A percentile compares a stretch with the other conserved stretches of the same genome.
These are phyloP conservation scores for Drosophila nigromelanica DNA, from an alignment of 1,140 invertebrate species.

Conservation along the genomic window DNA sequence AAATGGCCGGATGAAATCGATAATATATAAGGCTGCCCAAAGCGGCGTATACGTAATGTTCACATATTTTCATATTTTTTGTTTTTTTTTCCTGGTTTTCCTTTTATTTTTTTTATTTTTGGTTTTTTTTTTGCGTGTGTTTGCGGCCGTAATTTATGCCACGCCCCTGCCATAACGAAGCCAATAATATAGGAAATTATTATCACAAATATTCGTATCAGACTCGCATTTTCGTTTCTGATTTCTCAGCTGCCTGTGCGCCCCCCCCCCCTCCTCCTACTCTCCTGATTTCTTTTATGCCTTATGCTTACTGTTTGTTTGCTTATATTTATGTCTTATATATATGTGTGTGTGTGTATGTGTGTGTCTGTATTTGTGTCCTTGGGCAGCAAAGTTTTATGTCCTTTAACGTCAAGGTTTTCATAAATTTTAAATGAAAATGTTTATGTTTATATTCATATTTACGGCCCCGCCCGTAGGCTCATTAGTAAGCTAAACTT, in stretches of 20 bases:
- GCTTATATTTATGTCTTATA: conserved; percentile 36
- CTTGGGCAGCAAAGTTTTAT: conserved; percentile 44
- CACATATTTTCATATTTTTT: conserved; percentile 35
- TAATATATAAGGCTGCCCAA: conserved; percentile 40
- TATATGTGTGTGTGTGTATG: background rate
- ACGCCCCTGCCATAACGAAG: conserved; percentile 72
- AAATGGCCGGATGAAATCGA: conserved; percentile 56
- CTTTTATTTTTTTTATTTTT: background rate
- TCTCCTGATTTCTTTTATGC: background rate
- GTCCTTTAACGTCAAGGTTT: conserved; percentile 48
- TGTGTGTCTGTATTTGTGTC: conserved; percentile 21
- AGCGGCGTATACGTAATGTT: conserved; percentile 47
- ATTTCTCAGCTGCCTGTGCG: conserved; percentile 39
- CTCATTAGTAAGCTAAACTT: conserved; percentile 51
- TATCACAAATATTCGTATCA: conserved; percentile 64
- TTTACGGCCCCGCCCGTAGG: conserved; percentile 38
- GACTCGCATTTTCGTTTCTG: conserved; percentile 58
- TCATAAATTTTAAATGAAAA: conserved; percentile 62
- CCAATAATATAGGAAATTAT: conserved; percentile 79
- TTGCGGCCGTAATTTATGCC: conserved; percentile 68
- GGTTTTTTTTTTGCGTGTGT: background rate
- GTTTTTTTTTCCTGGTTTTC: background rate
- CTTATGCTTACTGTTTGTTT: conserved; percentile 22
- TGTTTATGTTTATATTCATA: conserved; percentile 56
- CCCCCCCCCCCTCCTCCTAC: background rate